Evolutionary conservation across 2,888 invertebrate genomes (phyloP), one percentile per base, ranked within the genome.

Genomic region (Agrotis puta): DNA sequence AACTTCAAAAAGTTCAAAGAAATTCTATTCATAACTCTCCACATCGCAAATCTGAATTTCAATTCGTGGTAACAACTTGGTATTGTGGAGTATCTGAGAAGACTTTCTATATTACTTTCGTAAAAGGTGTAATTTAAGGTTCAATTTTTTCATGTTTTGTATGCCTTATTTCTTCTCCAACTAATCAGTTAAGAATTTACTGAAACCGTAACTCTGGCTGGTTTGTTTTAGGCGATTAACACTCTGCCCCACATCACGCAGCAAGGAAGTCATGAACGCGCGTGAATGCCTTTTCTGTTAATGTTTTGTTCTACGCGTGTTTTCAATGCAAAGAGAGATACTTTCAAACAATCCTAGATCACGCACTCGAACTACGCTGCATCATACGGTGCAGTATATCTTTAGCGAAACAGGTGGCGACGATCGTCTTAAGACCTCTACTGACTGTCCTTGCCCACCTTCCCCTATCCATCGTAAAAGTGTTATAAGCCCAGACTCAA

Each of bases 11-110:
- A 22, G n/a, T 54, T 77, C 58, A 77, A 69, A 58, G 48, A 57
- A n/a, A 66, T 75, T 75, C n/a, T 56, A 56, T 56, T 75, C 56
- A 75, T 48, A 56, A 66, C 50, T 71, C 22, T 33, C 18, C 18
- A 7, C 7, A 33, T n/a, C 16, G 33, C 45, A 43, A 48, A 43
- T 73, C 53, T 54, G 27, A 68, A 54, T 58, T 54, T 27, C n/a
- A 58, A 13, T 48, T 4, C 24, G n/a, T n/a, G 69, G 69, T 73
- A 27, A 47, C 47, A 76, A 76, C 58, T 59, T 59, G 13, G 14
- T 48, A 48, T 33, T 43, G 47, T 27, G 6, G 48, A n/a, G 4
- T 59, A 48, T 69, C 16, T 13, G n/a, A 48, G 22, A 75, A 66
- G 43, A 47, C 58, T 27, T 59, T 53, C 7, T 68, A 5, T 24